Percentiles rank a stretch among this genome's conserved stretches.
These are phyloP conservation scores for Mythimna impura DNA, from an alignment of 2,888 invertebrate genomes.

Conservation along the genomic window DNA sequence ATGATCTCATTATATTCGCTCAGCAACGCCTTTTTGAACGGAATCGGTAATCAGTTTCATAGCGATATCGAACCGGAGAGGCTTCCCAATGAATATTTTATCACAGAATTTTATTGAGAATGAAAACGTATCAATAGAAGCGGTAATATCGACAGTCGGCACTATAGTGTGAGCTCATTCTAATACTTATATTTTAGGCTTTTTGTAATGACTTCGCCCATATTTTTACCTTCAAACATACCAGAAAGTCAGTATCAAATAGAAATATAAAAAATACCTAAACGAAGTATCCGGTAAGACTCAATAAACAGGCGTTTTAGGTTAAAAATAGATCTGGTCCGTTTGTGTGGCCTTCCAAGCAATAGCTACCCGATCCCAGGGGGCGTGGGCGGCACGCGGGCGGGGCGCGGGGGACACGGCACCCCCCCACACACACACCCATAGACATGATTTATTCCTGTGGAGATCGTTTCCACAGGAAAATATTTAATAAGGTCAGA, in stretches of 20 bases:
- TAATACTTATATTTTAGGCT: conserved; percentile 19
- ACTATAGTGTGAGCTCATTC: conserved; percentile 2
- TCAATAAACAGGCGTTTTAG: conserved; percentile 70
- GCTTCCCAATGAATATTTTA: conserved; percentile 49
- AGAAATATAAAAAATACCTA: conserved; percentile 37
- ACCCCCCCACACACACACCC: conserved; percentile 63
- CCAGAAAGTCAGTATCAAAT: conserved; percentile 7
- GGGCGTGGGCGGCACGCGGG: conserved; percentile 56
- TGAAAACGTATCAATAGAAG: conserved; percentile 43
- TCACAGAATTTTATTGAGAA: conserved; percentile 44
- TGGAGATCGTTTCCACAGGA: conserved; percentile 70
- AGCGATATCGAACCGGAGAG: conserved; percentile 43
- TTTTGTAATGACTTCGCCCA: not conserved
- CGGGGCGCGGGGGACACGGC: conserved; percentile 44
- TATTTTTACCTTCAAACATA: conserved; percentile 30
- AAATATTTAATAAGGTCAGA: conserved; percentile 74
- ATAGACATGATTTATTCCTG: conserved; percentile 79
- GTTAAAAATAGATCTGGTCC: conserved; percentile 77
- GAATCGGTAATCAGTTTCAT: conserved; percentile 53
- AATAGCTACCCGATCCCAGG: conserved; percentile 68
- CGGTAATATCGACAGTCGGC: conserved; percentile 18
- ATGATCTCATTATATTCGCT: conserved; percentile 45
- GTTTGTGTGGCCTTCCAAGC: conserved; percentile 74
- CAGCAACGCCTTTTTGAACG: conserved; percentile 36
- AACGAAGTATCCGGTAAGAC: conserved; percentile 50